Base-by-base conservation (phyloP, 2,113 vertebrate genomes). In the Phaethon lepturus region DNA sequence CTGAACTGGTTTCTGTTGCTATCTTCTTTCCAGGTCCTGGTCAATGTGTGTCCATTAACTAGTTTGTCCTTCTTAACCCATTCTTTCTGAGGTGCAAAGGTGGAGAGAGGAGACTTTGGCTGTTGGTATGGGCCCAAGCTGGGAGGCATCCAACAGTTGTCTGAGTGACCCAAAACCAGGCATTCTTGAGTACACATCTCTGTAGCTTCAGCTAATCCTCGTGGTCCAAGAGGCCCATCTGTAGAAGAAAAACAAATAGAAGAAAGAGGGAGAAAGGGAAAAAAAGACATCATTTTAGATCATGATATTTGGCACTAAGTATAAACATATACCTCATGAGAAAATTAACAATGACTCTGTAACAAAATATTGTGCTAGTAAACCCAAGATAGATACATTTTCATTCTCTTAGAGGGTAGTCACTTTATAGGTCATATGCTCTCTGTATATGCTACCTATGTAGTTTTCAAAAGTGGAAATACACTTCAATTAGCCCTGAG, bases 141-240 rank as follows among this genome's bases (percentile, higher is more conserved):
- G 16, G 99, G 99, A 44, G 99, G 99, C 99, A 99, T 99, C 99
- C 99, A 99, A 97, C 99, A 99, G 98, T 99, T 99, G 98, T 99
- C 99, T 73, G 99, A 99, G 95, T 99, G 99, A 96, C 99, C 99
- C 93, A 99, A 98, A 93, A 99, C 99, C 60, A 99, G 97, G 90
- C 99, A 99, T 98, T 99, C 99, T 97, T 99, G 99, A 95, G 99
- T 99, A 96, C 99, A 99, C 99, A 99, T 99, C 98, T 99, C 99
- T 53, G 99, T 99, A 52, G 99, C 99, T 98, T 99, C 99, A 95
- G 99, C 99, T 96, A 99, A 98, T 90, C 99, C 99, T 93, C 99
- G 98, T 26, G 99, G 99, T 58, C 99, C 99, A 94, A 99, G 97
- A 72, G 99, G 99, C 38, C 99, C 99, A 97, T 99, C 99, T 99